phyloP scores from a whole-genome alignment of 2,797 vertebrate species.

The Crypturellus tataupa region DNA sequence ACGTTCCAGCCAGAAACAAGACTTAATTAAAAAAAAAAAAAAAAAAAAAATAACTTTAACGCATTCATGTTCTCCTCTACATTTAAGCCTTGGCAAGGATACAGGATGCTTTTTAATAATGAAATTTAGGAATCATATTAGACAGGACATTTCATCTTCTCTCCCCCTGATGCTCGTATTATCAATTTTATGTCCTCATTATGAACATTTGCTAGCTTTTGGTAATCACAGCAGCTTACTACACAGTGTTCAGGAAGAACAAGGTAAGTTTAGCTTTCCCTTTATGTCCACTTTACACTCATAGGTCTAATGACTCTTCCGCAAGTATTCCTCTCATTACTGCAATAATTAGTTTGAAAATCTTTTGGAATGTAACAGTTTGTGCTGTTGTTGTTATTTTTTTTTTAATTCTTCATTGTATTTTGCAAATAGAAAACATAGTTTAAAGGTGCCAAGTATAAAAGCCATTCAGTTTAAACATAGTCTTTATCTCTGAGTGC shows the following conservation, averaged over 20 bases:
- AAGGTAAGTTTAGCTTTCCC: not conserved
- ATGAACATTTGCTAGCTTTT: not conserved
- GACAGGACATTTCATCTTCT: not conserved
- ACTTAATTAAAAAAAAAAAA: not conserved
- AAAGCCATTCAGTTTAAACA: not conserved
- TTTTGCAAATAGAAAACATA: not conserved
- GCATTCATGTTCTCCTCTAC: not conserved
- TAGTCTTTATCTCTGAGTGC: not conserved
- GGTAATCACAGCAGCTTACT: not conserved
- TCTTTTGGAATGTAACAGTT: not conserved
- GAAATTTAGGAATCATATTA: not conserved
- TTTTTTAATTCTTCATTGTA: not conserved
- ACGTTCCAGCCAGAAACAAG: not conserved
- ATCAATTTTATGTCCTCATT: not conserved
- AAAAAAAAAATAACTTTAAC: not conserved
- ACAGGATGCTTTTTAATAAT: not conserved
- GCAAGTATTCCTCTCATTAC: not conserved
- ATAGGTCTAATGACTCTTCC: not conserved
- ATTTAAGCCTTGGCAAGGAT: not conserved
- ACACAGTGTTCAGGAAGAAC: not conserved
- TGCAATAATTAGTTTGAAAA: not conserved
- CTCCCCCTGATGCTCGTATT: too few species aligned
- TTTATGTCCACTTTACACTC: not conserved
- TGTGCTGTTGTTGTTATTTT: not conserved
- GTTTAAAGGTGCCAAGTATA: not conserved